Base-by-base conservation (phyloP, 2,797 vertebrate species). In the Bufotes viridis region DNA sequence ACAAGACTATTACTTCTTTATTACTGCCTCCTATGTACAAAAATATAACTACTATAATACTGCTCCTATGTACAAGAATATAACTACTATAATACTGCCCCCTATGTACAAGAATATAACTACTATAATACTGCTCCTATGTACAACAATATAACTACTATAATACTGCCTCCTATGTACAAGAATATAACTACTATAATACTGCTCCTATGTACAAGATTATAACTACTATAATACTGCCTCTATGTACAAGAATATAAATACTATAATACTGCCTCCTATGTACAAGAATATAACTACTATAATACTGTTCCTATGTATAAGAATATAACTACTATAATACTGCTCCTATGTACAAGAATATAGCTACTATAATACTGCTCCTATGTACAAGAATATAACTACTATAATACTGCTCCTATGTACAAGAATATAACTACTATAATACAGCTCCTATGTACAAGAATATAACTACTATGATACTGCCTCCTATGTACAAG, bases 181-280 rank as follows among this genome's bases (percentile, higher is more conserved):
- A 63, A 63, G 60, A 63, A 22, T 63, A 63, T 63, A 63, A 63
- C 60, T 63, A 63, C 60, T 63, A 63, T 63, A 63, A 63, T 63
- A 63, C 60, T 63, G 60, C 18, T 22, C 60, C 60, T 63, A 63
- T 63, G 10, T 63, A 69, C 65, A 69, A 69, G 65, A 69, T 29
- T 69, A 69, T 69, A 69, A 69, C 65, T 69, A 69, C 65, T 69
- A 69, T 69, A 69, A 69, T 69, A 69, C 65, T 69, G 24, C 65
- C 2, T 7, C 60, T 63, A 63, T 63, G 60, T 63, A 65, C 63
- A 65, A 65, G 22, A 65, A 65, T 65, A 24, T 65, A 65, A 65
- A 22, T 65, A 65, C 63, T 65, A 65, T 65, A 65, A 65, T 65
- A 65, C 63, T 65, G 10, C n/a, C n/a, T 8, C 63, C 22, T 65